These are phyloP conservation scores for Origma solitaria DNA, from an alignment of 2,113 vertebrate genomes.

Conservation along the genomic window DNA sequence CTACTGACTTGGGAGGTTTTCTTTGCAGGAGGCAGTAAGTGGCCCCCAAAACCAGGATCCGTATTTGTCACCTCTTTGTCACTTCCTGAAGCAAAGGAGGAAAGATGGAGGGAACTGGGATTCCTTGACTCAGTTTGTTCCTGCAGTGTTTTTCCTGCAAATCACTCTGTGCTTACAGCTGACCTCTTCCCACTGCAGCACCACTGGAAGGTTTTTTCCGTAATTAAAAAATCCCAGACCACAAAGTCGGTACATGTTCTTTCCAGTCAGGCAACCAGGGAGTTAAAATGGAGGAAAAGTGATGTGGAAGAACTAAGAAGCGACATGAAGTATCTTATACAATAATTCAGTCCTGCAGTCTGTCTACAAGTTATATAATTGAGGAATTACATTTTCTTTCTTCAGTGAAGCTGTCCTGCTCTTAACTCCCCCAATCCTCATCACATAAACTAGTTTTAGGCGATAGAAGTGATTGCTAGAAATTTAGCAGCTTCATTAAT, in stretches of 20 bases:
- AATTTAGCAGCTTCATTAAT: conserved; percentile 38
- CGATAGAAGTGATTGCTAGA: conserved; percentile 24
- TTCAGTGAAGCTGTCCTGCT: not conserved
- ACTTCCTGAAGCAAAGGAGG: not conserved
- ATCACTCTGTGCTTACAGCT: not conserved
- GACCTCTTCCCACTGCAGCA: not conserved
- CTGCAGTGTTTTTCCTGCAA: not conserved
- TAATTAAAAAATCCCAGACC: not conserved
- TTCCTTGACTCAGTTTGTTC: not conserved
- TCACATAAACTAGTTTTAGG: not conserved
- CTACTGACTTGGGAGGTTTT: not conserved
- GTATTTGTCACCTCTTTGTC: not conserved
- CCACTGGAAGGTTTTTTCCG: not conserved
- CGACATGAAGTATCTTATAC: not conserved
- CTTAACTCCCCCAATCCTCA: not conserved
- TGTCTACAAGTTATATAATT: conserved; percentile 3
- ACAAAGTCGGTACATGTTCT: not conserved
- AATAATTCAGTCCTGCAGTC: not conserved
- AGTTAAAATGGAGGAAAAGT: not conserved
- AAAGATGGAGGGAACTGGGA: not conserved
- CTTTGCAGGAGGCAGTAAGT: not conserved
- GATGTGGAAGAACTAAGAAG: not conserved
- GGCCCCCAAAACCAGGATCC: not conserved
- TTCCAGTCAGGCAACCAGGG: not conserved
- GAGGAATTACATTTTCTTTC: not conserved